Percentiles rank a stretch among this genome's conserved stretches.
Conservation (phyloP, 2,113 vertebrate genomes). For the Toxotes chatareus region DNA sequence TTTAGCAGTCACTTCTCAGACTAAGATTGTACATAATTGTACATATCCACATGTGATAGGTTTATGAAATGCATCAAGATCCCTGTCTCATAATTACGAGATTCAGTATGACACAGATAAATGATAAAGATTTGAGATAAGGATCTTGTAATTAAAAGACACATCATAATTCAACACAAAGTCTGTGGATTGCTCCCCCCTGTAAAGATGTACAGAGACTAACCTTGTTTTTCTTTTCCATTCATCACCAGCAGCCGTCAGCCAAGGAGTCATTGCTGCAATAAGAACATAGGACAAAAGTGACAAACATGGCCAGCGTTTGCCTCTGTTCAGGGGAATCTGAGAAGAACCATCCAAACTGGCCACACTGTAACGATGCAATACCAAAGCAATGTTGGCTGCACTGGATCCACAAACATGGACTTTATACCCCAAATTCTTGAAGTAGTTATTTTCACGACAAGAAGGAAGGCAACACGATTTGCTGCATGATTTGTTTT, state of each 20-base stretch:
- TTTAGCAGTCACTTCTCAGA: too few relatives aligned
- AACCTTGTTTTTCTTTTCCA: not conserved
- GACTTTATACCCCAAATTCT: slow-evolving; percentile 83
- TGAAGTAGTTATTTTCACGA: slow-evolving; percentile 71
- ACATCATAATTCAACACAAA: not conserved
- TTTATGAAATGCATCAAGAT: too few relatives aligned
- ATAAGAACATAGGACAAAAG: slow-evolving; percentile 86
- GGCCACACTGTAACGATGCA: slow-evolving; percentile 80
- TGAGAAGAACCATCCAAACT: slow-evolving; percentile 74
- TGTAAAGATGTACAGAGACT: not conserved
- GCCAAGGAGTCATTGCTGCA: slow-evolving; percentile 68
- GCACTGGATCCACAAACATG: slow-evolving; percentile 88
- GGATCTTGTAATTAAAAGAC: too few relatives aligned
- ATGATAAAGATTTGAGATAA: too few relatives aligned
- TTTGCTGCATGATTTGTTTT: slow-evolving; percentile 85
- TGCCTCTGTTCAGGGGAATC: slow-evolving; percentile 84
- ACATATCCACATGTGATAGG: too few relatives aligned
- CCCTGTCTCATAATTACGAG: too few relatives aligned
- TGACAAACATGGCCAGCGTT: slow-evolving; percentile 58
- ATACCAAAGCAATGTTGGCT: slow-evolving; percentile 85
- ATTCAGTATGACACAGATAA: too few relatives aligned
- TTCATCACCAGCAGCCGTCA: slow-evolving; percentile 77
- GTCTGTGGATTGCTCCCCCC: not conserved
- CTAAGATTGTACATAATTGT: too few relatives aligned
- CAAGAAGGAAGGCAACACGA: slow-evolving; percentile 68